A percentile compares a stretch with the other conserved stretches of the same genome.
These are phyloP conservation scores for Megathymus violae DNA, from an alignment of 1,140 invertebrate species.

Conservation along the genomic window DNA sequence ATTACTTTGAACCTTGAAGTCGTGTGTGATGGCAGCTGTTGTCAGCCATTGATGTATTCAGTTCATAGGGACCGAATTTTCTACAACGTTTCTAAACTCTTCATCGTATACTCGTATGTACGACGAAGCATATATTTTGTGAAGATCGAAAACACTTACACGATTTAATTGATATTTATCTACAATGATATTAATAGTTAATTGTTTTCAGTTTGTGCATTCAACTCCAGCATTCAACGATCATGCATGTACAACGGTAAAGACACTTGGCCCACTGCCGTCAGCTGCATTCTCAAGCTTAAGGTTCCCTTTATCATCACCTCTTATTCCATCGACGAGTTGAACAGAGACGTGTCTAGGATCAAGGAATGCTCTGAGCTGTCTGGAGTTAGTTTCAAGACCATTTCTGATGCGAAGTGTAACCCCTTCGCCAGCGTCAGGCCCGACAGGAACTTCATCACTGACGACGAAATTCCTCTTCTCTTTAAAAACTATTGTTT, in stretches of 20 bases:
- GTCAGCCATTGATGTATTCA: too few species aligned
- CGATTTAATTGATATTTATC: too few species aligned
- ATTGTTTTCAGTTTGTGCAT: slow-evolving; percentile 85
- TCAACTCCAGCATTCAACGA: slow-evolving; percentile 89
- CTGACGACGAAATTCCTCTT: slow-evolving; percentile 87
- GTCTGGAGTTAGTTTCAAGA: slow-evolving; percentile 67
- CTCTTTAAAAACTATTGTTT: slow-evolving; percentile 90
- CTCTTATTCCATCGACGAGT: slow-evolving; percentile 87
- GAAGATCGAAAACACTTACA: too few species aligned
- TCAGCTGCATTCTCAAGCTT: slow-evolving; percentile 81
- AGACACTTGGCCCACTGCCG: slow-evolving; percentile 88
- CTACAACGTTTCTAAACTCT: too few species aligned
- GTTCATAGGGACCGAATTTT: too few species aligned
- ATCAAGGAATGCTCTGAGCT: slow-evolving; percentile 64
- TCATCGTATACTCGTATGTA: too few species aligned
- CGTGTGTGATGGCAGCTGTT: too few species aligned
- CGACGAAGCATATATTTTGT: too few species aligned
- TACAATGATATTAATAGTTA: slow-evolving; percentile 30
- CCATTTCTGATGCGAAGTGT: slow-evolving; percentile 80
- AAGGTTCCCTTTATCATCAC: slow-evolving; percentile 86
- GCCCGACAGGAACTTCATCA: slow-evolving; percentile 90
- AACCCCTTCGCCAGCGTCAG: slow-evolving; percentile 88
- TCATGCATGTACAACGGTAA: slow-evolving; percentile 85
- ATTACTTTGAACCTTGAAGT: too few species aligned
- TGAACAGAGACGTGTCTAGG: slow-evolving; percentile 84